Conservation (phyloP, 2,888 invertebrate species). For the Lissonota sp. region DNA sequence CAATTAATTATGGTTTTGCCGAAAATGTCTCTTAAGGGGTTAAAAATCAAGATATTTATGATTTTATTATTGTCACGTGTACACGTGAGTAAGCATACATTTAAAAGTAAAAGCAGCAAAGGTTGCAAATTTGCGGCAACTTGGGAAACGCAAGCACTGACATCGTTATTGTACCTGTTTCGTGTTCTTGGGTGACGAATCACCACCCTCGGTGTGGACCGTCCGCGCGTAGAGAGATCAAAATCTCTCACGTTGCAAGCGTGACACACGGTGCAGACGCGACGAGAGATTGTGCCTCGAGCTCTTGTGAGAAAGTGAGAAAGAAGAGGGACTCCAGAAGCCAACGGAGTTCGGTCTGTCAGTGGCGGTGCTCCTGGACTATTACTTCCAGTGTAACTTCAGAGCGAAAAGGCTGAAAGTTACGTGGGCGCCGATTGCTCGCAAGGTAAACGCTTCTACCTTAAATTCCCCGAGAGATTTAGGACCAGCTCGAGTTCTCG, state of each 20-base stretch:
- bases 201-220: conserved; percentile 45
- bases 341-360: conserved; percentile 35
- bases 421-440: conserved; percentile 64
- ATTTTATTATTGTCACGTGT: too few relatives aligned
- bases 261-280: conserved; percentile 47
- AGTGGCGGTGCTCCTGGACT: conserved; percentile 65
- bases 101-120: conserved; percentile 15
- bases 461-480: conserved; percentile 46
- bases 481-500: conserved; percentile 39
- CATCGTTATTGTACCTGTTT: conserved; percentile 51
- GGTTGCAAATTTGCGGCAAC: conserved; percentile 15
- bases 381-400: conserved; percentile 63
- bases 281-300: conserved; percentile 38
- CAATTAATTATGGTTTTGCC: too few relatives aligned
- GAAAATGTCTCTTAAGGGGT: too few relatives aligned
- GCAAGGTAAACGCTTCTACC: conserved; percentile 59
- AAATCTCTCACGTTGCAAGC: conserved; percentile 56
- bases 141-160: conserved; percentile 17
- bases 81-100: conserved; percentile 1
- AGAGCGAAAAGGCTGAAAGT: conserved; percentile 54
- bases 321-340: conserved; percentile 39
- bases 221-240: conserved; percentile 42
- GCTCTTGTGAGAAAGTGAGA: not conserved
- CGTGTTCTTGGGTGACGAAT: conserved; percentile 58
- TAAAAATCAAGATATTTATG: too few relatives aligned